A percentile compares a stretch with the other conserved stretches of the same genome.
Evolutionary conservation across 2,888 invertebrate species (phyloP).

Genomic region (Lasius fuliginosus): DNA sequence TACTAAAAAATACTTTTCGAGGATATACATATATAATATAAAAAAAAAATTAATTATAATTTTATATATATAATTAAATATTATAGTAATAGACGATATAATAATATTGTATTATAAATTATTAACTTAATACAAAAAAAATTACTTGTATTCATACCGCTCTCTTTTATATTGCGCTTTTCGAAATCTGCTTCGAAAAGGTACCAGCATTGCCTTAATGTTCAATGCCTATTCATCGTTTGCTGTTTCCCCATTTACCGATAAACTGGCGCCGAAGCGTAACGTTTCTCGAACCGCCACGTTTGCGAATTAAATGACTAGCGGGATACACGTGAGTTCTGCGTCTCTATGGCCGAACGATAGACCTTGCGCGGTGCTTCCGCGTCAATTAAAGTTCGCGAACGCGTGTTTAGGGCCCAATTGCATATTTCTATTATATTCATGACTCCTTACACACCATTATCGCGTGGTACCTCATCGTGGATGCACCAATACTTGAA

Average conservation of each 20-base stretch:
- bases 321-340: slow-evolving; percentile 41
- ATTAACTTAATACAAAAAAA: slow-evolving; percentile 7
- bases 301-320: slow-evolving; percentile 62
- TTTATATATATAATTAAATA: neutral
- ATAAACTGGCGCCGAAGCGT: slow-evolving; percentile 37
- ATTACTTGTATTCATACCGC: slow-evolving; percentile 1
- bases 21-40: neutral
- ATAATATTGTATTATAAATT: neutral
- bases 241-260: slow-evolving; percentile 56
- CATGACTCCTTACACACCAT: slow-evolving; percentile 27
- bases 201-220: neutral
- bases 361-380: slow-evolving; percentile 31
- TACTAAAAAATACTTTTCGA: neutral
- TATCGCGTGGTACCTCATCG: slow-evolving; percentile 26
- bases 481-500: slow-evolving; percentile 49
- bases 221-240: slow-evolving; percentile 28
- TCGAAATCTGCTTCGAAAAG: slow-evolving; percentile 13
- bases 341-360: slow-evolving; percentile 24
- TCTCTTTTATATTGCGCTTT: neutral
- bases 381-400: slow-evolving; percentile 50
- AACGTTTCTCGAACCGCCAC: slow-evolving; percentile 46
- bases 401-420: slow-evolving; percentile 29
- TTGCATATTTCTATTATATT: slow-evolving; percentile 32
- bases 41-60: neutral
- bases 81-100: neutral